Conservation (phyloP, 2,888 invertebrate species). For the Perizoma affinitatum region DNA sequence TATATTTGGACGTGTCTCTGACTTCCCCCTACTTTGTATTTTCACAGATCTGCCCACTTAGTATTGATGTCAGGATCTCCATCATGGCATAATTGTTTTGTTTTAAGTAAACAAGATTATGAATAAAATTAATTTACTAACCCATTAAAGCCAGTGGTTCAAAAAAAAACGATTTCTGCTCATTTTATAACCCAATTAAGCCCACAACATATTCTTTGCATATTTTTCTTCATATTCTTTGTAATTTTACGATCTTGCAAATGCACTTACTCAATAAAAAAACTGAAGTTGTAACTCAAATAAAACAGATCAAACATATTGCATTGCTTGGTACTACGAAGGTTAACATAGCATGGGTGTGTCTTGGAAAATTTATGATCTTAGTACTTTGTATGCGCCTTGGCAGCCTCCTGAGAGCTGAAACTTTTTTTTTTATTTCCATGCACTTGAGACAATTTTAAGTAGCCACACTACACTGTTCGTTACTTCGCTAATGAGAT, state of each 20-base stretch:
- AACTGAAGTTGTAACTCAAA: too few relatives aligned
- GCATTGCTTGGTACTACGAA: too few relatives aligned
- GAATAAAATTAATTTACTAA: background rate
- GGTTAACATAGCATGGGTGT: too few relatives aligned
- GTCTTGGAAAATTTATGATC: too few relatives aligned
- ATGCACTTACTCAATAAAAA: too few relatives aligned
- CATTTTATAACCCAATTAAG: background rate
- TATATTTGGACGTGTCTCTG: too few relatives aligned
- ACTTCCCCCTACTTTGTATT: too few relatives aligned
- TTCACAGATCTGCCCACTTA: too few relatives aligned
- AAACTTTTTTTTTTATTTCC: background rate
- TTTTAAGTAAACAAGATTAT: background rate
- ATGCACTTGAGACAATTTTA: background rate
- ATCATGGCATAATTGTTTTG: background rate
- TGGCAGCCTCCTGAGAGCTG: background rate
- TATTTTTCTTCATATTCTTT: background rate
- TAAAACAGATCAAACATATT: too few relatives aligned
- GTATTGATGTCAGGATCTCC: too few relatives aligned
- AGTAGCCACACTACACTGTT: background rate
- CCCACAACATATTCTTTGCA: background rate
- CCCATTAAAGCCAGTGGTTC: background rate
- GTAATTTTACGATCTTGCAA: background rate
- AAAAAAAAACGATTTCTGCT: background rate
- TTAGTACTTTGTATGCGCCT: too few relatives aligned
- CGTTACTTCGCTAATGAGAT: constrained; percentile 13